Base-by-base conservation (phyloP, 1,140 invertebrate genomes). In the Drosophila murphyi region DNA sequence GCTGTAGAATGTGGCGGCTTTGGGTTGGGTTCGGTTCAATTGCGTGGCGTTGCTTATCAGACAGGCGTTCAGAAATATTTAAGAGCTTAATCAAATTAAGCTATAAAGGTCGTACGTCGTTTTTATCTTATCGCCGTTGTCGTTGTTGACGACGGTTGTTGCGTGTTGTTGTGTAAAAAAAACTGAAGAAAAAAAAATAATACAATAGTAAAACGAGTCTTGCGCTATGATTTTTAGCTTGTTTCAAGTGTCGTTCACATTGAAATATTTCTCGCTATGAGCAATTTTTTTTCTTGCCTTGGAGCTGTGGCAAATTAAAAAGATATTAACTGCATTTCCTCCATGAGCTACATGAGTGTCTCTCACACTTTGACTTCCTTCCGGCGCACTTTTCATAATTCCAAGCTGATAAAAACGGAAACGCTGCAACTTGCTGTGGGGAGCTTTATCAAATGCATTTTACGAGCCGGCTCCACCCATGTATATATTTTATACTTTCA, bases 21-120 rank as follows among this genome's bases (percentile, higher is more conserved):
- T 20, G 39, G 20, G 32, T 51, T 57, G 55, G 55, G 39, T 10
- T 63, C 8, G 28, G 52, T 47, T 32, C 7, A 2, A 12, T 54
- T 32, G 43, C 20, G 59, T 39, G n/a, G 34, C 31, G 12, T 50
- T 12, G 69, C 75, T 78, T 69, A 76, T 73, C 63, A 60, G 31
- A 62, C 12, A 35, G 43, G 48, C 45, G 60, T 41, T 45, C 64
- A 71, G 59, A 88, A 89, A 89, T 88, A 88, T 89, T 88, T 83
- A 76, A 68, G 78, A 85, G 85, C 85, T 90, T 85, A 89, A 89
- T 89, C 81, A 89, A 89, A 89, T 89, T 89, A 89, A 82, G 85
- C 85, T 89, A 89, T 89, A 89, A 88, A 89, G 86, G 86, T 89
- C 85, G 85, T 88, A 65, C 78, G 76, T 78, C 63, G 77, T 48